Conservation (phyloP, 1,140 invertebrate genomes). For the Stegodyphus mimosarum region DNA sequence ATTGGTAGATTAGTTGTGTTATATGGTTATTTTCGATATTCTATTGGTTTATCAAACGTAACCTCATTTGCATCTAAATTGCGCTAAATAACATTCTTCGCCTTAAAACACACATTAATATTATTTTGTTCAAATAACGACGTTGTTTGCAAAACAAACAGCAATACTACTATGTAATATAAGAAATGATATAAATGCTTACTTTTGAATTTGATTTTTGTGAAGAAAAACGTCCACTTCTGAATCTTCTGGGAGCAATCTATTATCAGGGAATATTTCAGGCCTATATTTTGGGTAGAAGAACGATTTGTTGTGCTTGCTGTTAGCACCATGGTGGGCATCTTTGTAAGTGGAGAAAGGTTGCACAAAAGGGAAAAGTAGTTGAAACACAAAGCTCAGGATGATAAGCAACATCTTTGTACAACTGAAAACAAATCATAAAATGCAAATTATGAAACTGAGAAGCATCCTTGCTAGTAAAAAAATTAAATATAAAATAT, state of each 20-base stretch:
- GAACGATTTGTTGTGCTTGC: neutral
- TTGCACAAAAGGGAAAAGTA: neutral
- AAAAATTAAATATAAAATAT: no score
- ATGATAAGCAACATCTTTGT: neutral
- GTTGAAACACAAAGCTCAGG: neutral
- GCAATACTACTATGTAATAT: no score
- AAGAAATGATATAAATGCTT: neutral
- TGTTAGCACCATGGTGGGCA: neutral
- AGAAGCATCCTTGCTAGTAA: neutral
- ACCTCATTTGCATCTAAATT: no score
- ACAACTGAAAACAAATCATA: neutral
- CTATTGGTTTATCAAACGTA: no score
- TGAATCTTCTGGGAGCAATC: constrained; percentile 62
- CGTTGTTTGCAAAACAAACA: no score
- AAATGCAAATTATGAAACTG: neutral
- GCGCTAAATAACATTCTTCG: no score
- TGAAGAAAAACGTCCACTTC: constrained; percentile 60
- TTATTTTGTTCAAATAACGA: no score
- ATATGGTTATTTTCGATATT: no score
- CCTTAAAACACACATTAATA: no score
- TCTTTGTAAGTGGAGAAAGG: neutral
- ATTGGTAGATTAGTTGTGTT: no score
- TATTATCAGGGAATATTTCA: constrained; percentile 62
- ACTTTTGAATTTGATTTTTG: constrained; percentile 53
- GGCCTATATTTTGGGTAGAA: constrained; percentile 44